Percentiles rank a stretch among this genome's conserved stretches.
These are phyloP conservation scores for Rotaria macrura DNA, from an alignment of 2,888 invertebrate genomes.

Conservation along the genomic window DNA sequence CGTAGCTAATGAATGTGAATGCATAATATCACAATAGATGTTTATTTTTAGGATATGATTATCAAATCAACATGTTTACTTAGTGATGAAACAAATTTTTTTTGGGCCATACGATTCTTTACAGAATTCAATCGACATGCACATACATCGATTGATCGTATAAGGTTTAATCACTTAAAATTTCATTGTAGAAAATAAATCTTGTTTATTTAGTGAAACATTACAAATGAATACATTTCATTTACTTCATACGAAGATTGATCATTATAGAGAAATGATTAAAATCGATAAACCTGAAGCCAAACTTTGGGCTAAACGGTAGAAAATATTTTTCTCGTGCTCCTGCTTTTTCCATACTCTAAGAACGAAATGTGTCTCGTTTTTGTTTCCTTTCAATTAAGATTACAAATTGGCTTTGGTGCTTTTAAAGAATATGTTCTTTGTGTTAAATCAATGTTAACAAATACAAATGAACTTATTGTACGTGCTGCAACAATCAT, in stretches of 20 bases:
- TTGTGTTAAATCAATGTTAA: conserved; percentile 84
- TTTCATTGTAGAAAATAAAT: neutral
- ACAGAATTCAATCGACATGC: conserved; percentile 79
- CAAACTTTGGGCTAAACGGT: conserved; percentile 67
- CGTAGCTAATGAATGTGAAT: too few species aligned
- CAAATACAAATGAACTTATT: conserved; percentile 64
- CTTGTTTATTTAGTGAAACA: conserved; percentile 64
- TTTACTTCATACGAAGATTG: conserved; percentile 82
- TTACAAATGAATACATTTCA: conserved; percentile 81
- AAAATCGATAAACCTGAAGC: conserved; percentile 72
- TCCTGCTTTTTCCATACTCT: neutral
- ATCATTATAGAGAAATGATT: conserved; percentile 69
- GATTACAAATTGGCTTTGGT: conserved; percentile 4
- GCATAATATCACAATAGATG: too few species aligned
- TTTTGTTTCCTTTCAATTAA: neutral
- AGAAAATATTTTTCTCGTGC: too few species aligned
- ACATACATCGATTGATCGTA: neutral
- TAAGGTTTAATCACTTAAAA: neutral
- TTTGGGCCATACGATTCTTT: conserved; percentile 86
- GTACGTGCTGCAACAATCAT: conserved; percentile 70
- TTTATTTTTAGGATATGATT: conserved; percentile 26
- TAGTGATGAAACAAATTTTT: conserved; percentile 77
- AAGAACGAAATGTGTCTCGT: neutral
- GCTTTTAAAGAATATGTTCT: conserved; percentile 56
- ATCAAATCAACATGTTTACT: conserved; percentile 45